Base-by-base conservation (phyloP, 2,797 vertebrate genomes). In the Galagoides demidoff region DNA sequence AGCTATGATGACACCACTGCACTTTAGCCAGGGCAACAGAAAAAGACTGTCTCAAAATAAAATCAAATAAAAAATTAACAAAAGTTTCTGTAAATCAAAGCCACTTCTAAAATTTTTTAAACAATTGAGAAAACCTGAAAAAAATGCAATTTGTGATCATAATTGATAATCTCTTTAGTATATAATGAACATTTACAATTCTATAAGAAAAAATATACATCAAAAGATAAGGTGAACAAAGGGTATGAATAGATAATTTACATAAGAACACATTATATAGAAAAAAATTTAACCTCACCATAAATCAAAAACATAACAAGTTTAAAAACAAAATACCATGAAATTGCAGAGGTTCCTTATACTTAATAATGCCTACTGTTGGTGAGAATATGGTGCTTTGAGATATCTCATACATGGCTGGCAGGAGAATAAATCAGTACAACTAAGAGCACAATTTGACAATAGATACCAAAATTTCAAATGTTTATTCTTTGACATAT, bases 71-170 rank as follows among this genome's bases (percentile, higher is more conserved):
- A 59, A 59, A 59, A 68, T 64, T 14, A 64, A 31, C 29, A 68
- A 10, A 68, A 61, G 19, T 74, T 78, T 61, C 20, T 52, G 10
- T 79, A 79, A 71, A 57, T 79, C 86, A 81, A 95, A 87, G 78
- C 34, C 23, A 70, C 0, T n/a, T 94, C 85, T 71, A 63, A 88
- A 76, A n/a, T 3, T 43, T 34, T 37, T 73, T 61, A 27, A 79
- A 89, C 37, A 74, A n/a, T 59, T 76, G 87, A 76, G 27, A 57
- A 90, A 76, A n/a, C 55, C 71, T 45, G 34, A 89, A 95, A 85
- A 71, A 64, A 14, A 52, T 81, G 23, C 14, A 81, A 52, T 57
- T 93, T 37, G 29, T 64, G 29, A 45, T 88, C 57, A 73, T 37
- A 81, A 19, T 45, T 82, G 49, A 25, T 57, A 27, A 43, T 74